phyloP scores from a whole-genome alignment of 2,888 invertebrate species.

The Tipula vernalis region DNA sequence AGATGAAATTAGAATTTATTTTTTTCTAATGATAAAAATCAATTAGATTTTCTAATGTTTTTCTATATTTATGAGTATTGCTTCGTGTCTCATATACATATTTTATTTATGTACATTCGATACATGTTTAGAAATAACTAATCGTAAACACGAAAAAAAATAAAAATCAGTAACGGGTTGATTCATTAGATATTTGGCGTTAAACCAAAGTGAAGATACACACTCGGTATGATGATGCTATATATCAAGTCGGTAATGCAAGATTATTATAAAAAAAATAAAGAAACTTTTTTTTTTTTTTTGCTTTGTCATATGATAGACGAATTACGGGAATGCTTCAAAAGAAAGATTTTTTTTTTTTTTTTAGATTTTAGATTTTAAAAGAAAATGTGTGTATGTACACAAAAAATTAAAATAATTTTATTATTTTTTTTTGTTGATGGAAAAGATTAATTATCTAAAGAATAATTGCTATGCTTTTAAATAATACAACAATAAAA shows the following conservation, averaged over 20 bases:
- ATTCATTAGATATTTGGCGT: background rate
- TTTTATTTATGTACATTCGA: background rate
- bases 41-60: background rate
- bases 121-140: background rate
- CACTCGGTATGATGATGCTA: background rate
- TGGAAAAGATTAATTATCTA: background rate
- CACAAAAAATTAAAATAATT: background rate
- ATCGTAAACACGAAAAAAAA: background rate
- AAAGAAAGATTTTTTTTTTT: background rate
- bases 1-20: background rate
- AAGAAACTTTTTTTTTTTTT: background rate
- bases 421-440: background rate
- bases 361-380: background rate
- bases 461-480: background rate
- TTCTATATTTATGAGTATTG: background rate
- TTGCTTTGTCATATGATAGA: background rate
- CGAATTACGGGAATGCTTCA: background rate
- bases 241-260: background rate
- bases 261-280: background rate
- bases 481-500: background rate
- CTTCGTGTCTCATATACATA: background rate
- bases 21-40: background rate
- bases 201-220: background rate
- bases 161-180: background rate
- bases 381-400: background rate